These are phyloP conservation scores for Leptinotarsa lineolata DNA, from an alignment of 1,140 invertebrate genomes.

Conservation along the genomic window DNA sequence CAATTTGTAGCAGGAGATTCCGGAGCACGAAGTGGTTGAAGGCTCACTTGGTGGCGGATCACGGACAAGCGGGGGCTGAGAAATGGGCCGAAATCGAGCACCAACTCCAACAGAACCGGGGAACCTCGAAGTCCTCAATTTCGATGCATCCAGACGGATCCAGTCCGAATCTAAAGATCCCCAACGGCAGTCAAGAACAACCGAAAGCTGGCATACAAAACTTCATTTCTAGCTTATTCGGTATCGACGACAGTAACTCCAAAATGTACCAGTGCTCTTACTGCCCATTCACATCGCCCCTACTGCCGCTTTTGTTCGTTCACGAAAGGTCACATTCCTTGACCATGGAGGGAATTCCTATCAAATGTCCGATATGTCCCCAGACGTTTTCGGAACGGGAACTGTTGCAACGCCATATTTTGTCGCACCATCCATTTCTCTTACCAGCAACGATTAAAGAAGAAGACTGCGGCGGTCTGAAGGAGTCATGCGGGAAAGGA, in stretches of 20 bases:
- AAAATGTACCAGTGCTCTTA: constrained; percentile 87
- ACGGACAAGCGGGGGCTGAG: constrained; percentile 74
- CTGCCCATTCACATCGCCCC: constrained; percentile 86
- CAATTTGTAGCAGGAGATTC: constrained; percentile 85
- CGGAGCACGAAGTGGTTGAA: constrained; percentile 88
- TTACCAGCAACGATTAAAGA: constrained; percentile 59
- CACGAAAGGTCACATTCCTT: constrained; percentile 83
- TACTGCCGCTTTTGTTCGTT: constrained; percentile 86
- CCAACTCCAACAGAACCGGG: constrained; percentile 48
- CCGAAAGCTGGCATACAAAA: constrained; percentile 58
- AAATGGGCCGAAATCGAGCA: constrained; percentile 71
- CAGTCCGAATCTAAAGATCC: constrained; percentile 65
- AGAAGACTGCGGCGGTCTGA: constrained; percentile 45
- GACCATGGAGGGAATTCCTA: constrained; percentile 38
- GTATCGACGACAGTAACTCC: constrained; percentile 58
- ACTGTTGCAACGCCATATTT: constrained; percentile 64
- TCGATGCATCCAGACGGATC: constrained; percentile 48
- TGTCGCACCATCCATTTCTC: constrained; percentile 64
- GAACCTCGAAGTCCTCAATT: constrained; percentile 39
- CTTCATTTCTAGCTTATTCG: constrained; percentile 65
- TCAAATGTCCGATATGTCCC: constrained; percentile 66
- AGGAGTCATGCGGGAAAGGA: constrained; percentile 43
- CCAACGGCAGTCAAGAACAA: constrained; percentile 60
- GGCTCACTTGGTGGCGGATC: constrained; percentile 85
- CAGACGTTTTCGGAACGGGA: constrained; percentile 63